phyloP scores from a whole-genome alignment of 2,888 invertebrate species.

The Drosophila heteroneura region DNA sequence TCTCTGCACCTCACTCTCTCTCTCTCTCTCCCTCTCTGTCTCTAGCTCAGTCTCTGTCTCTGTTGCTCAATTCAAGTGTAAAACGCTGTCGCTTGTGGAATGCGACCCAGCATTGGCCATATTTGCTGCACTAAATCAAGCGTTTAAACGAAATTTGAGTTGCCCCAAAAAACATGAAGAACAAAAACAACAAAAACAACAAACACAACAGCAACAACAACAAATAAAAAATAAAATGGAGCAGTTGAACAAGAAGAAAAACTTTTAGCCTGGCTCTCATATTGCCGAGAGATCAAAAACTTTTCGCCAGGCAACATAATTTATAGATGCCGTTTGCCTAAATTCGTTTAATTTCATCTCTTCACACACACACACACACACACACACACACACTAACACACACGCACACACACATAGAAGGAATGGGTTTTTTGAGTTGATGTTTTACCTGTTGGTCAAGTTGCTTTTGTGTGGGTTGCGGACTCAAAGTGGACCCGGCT shows the following conservation, averaged over 20 bases:
- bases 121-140: constrained; percentile 79
- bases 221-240: constrained; percentile 16
- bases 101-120: constrained; percentile 72
- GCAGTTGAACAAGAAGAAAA: background rate
- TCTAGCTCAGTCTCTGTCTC: background rate
- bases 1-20: background rate
- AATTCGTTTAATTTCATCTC: constrained; percentile 78
- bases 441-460: constrained; percentile 50
- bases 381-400: constrained; percentile 2
- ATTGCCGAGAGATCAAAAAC: constrained; percentile 55
- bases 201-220: constrained; percentile 23
- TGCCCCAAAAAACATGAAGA: constrained; percentile 47
- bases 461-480: constrained; percentile 48
- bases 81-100: constrained; percentile 78
- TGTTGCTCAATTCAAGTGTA: constrained; percentile 67
- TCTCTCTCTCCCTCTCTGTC: constrained; percentile 1
- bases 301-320: constrained; percentile 68
- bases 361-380: constrained; percentile 35
- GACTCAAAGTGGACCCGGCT: constrained; percentile 18
- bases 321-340: constrained; percentile 81
- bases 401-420: constrained; percentile 17
- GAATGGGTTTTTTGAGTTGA: constrained; percentile 28
- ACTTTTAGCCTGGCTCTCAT: constrained; percentile 40
- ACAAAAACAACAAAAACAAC: constrained; percentile 28
- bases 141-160: constrained; percentile 81